Conservation (phyloP, 2,797 vertebrate species). For the Phrynocephalus forsythii region DNA sequence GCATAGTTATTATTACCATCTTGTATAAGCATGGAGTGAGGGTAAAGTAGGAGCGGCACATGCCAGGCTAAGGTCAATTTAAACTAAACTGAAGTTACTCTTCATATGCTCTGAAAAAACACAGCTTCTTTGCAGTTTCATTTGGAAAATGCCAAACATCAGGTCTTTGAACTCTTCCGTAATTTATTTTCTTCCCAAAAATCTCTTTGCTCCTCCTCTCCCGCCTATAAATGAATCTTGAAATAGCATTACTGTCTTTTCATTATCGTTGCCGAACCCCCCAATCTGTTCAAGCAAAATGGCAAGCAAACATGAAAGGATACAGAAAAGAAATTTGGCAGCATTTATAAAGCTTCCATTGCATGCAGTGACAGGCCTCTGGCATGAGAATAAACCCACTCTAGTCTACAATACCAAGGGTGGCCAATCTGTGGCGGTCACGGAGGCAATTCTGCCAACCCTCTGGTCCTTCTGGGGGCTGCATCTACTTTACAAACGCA, state of each 20-base stretch:
- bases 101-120: neutral
- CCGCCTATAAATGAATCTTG: neutral
- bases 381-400: too few species aligned
- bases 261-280: neutral
- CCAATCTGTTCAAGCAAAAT: neutral
- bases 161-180: neutral
- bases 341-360: neutral
- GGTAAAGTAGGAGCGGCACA: neutral
- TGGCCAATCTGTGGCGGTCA: too few species aligned
- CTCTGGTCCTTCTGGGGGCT: too few species aligned
- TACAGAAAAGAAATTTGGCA: constrained; percentile 9
- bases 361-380: neutral
- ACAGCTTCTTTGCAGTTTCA: neutral
- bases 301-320: neutral
- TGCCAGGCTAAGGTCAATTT: neutral
- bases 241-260: neutral
- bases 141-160: neutral
- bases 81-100: too few species aligned
- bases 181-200: neutral
- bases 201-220: neutral
- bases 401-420: too few species aligned
- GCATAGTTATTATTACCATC: neutral
- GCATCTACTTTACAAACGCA: too few species aligned
- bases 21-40: too few species aligned
- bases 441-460: too few species aligned